Percentiles rank a stretch among this genome's conserved stretches.
Conservation (phyloP, 2,888 invertebrate genomes). For the Leucophora obtusa region DNA sequence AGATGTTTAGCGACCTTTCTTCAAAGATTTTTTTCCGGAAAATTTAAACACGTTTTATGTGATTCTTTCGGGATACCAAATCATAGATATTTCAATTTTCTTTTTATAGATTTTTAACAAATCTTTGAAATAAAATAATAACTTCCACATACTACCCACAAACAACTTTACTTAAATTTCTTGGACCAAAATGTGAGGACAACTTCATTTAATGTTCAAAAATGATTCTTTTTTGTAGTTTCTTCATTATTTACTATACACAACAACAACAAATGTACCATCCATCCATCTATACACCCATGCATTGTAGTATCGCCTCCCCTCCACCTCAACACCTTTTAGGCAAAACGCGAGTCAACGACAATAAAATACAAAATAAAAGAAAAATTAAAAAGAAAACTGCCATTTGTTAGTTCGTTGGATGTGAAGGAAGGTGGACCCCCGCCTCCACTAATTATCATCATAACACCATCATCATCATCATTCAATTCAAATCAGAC, state of each 20-base stretch:
- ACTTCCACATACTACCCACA: not conserved
- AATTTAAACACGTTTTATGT: too few species aligned
- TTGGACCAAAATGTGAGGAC: not conserved
- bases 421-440: conserved; percentile 35
- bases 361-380: conserved; percentile 36
- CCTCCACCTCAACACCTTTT: not conserved
- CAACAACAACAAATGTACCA: not conserved
- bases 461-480: conserved; percentile 35
- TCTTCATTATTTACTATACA: conserved; percentile 20
- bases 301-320: conserved; percentile 14
- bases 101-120: too few species aligned
- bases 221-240: not conserved
- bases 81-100: too few species aligned
- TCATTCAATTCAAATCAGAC: conserved; percentile 42
- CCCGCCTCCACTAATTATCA: conserved; percentile 47
- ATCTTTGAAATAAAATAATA: not conserved
- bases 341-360: conserved; percentile 45
- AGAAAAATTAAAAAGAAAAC: conserved; percentile 35
- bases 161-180: not conserved
- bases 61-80: too few species aligned
- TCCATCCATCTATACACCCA: conserved; percentile 41
- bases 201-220: conserved; percentile 3
- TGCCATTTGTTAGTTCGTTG: conserved; percentile 14
- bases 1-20: too few species aligned
- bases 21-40: too few species aligned